These are phyloP conservation scores for Bovichtus diacanthus DNA, from an alignment of 2,797 vertebrate genomes.

Conservation along the genomic window DNA sequence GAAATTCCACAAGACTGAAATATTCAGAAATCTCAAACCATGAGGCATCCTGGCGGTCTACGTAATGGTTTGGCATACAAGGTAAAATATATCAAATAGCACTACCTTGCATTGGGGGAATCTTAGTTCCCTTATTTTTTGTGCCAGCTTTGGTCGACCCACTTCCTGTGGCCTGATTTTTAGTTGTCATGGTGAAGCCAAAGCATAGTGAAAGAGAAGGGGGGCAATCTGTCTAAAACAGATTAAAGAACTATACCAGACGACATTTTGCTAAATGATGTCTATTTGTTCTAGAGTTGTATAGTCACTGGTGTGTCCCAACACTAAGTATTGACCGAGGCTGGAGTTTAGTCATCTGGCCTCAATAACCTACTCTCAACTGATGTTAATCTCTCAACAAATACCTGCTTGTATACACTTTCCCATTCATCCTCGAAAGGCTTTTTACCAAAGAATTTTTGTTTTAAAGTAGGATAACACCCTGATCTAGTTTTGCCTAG, in stretches of 20 bases:
- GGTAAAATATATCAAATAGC: constrained; percentile 9
- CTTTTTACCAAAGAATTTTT: neutral
- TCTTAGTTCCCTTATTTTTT: constrained; percentile 28
- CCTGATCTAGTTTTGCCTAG: neutral
- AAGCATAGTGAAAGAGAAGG: constrained; percentile 43
- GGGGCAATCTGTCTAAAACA: constrained; percentile 24
- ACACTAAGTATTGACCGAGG: constrained; percentile 35
- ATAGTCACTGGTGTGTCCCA: constrained; percentile 20
- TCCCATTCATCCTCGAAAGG: neutral
- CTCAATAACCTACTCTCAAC: neutral
- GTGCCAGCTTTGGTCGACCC: constrained; percentile 62
- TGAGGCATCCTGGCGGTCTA: no score
- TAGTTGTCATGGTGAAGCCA: constrained; percentile 64
- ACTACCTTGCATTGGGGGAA: neutral
- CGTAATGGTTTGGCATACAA: neutral
- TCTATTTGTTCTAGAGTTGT: constrained; percentile 35
- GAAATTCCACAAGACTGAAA: neutral
- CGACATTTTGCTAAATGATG: constrained; percentile 35
- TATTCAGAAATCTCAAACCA: neutral
- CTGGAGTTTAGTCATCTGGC: constrained; percentile 13
- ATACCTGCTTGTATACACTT: no score
- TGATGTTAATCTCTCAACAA: constrained; percentile 11
- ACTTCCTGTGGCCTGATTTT: constrained; percentile 70
- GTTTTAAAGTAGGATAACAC: neutral
- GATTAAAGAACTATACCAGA: constrained; percentile 36